Evolutionary conservation across 2,113 vertebrate species (phyloP).

Genomic region (Cheirogaleus medius): DNA sequence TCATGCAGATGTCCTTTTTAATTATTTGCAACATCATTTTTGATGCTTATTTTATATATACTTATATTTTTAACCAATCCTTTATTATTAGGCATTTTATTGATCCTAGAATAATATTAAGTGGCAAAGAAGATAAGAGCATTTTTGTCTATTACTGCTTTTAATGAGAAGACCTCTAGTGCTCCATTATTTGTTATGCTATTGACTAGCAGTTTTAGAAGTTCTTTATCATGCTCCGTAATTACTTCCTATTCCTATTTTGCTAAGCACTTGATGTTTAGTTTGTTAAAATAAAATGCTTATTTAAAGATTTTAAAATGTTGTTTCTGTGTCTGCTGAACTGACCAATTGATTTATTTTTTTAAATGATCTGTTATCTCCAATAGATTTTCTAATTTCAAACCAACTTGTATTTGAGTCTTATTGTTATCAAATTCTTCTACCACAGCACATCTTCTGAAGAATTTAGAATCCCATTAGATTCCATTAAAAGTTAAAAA

Average conservation of each 20-base stretch:
- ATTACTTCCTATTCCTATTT: not conserved
- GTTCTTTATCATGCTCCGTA: not conserved
- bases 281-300: not conserved
- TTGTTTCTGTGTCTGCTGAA: not conserved
- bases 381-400: constrained; percentile 12
- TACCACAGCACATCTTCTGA: not conserved
- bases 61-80: not conserved
- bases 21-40: not conserved
- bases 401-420: not conserved
- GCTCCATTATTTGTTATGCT: not conserved
- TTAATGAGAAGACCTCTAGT: not conserved
- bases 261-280: not conserved
- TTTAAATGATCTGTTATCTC: not conserved
- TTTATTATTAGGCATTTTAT: not conserved
- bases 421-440: not conserved
- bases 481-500: not conserved
- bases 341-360: not conserved
- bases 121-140: not conserved
- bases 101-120: not conserved
- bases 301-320: not conserved
- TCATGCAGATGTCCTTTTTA: not conserved
- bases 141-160: not conserved
- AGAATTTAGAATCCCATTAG: not conserved
- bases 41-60: not conserved
- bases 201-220: not conserved